A percentile compares a stretch with the other conserved stretches of the same genome.
phyloP scores from a whole-genome alignment of 2,113 vertebrate genomes.

The Leptosomus discolor region DNA sequence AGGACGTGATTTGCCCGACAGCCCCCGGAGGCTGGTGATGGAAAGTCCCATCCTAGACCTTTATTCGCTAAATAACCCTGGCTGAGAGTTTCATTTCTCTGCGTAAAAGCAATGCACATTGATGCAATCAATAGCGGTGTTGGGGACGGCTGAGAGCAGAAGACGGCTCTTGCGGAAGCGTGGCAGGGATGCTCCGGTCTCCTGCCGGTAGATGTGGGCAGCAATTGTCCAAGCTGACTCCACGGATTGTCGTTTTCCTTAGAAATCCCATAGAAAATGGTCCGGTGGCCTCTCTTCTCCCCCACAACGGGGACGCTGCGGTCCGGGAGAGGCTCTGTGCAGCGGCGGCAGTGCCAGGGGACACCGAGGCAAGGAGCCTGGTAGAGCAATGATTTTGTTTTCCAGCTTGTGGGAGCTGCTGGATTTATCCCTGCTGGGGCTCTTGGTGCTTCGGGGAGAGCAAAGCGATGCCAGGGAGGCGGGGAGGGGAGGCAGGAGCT shows the following conservation, averaged over 20 bases:
- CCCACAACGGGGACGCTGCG: not conserved
- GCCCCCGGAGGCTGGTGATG: fast-evolving
- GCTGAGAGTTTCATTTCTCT: not conserved
- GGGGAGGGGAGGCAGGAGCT: not conserved
- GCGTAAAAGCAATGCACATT: fast-evolving
- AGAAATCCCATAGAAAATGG: not conserved
- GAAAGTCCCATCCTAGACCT: not conserved
- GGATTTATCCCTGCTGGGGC: not conserved
- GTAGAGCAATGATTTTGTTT: not conserved
- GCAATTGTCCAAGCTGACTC: not conserved
- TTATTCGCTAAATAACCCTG: fast-evolving
- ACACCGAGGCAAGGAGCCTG: not conserved
- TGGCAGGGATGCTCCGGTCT: not conserved
- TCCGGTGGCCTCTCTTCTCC: not conserved
- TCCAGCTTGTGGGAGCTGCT: not conserved
- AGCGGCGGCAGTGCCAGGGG: not conserved
- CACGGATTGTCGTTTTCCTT: not conserved
- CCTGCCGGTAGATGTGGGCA: fast-evolving
- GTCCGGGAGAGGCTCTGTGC: not conserved
- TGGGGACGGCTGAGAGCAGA: not conserved
- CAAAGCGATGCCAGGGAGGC: too few species aligned
- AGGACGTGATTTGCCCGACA: not conserved
- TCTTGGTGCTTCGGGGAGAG: not conserved
- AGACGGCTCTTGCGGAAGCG: not conserved
- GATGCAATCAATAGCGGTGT: fast-evolving